These are phyloP conservation scores for Hanleya hanleyi DNA, from an alignment of 2,888 invertebrate genomes.

Conservation along the genomic window DNA sequence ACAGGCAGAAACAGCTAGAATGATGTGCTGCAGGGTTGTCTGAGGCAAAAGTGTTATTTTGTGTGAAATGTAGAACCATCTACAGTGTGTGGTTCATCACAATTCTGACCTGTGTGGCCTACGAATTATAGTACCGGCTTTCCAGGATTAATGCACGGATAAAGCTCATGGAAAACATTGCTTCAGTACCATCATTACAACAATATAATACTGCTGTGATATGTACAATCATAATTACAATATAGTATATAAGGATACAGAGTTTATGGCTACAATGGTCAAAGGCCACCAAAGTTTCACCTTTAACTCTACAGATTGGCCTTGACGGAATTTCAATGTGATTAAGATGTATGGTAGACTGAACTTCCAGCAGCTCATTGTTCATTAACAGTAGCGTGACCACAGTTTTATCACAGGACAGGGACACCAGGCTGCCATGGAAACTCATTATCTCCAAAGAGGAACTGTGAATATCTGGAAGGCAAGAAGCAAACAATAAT, in stretches of 20 bases:
- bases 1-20: too few species aligned
- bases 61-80: too few species aligned
- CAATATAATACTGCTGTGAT: too few species aligned
- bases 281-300: not conserved
- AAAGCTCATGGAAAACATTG: too few species aligned
- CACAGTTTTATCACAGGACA: not conserved
- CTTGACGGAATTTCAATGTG: not conserved
- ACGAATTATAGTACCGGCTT: too few species aligned
- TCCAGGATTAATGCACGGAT: too few species aligned
- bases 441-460: not conserved
- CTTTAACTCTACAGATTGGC: not conserved
- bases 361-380: not conserved
- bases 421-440: not conserved
- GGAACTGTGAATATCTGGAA: not conserved
- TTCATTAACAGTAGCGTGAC: not conserved
- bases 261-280: not conserved
- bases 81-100: too few species aligned
- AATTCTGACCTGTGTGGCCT: too few species aligned
- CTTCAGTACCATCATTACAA: too few species aligned
- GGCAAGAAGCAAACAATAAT: not conserved
- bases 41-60: too few species aligned
- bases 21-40: too few species aligned
- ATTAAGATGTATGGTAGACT: not conserved
- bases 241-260: conserved; percentile 5
- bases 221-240: too few species aligned